A percentile compares a stretch with the other conserved stretches of the same genome.
Evolutionary conservation across 35 echinoderm and acorn worm species (phyloP).

Genomic region (Ophioderma brevispina): DNA sequence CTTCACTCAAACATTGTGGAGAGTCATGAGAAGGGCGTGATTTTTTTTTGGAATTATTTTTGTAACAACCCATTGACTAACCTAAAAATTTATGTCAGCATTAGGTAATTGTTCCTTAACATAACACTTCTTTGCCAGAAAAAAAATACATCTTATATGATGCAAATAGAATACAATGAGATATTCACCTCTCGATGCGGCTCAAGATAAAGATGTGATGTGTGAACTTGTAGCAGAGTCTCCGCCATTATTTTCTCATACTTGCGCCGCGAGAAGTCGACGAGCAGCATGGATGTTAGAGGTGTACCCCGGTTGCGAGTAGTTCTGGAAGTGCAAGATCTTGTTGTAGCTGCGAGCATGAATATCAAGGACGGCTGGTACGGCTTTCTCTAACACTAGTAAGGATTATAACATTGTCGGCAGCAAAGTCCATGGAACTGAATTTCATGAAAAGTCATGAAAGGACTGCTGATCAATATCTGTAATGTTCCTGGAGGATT

Average conservation of each 20-base stretch:
- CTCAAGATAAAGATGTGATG: not conserved
- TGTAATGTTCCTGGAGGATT: not conserved
- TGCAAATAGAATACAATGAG: too few species aligned
- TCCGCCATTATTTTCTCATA: not conserved
- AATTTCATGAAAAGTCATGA: not conserved
- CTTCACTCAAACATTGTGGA: not conserved
- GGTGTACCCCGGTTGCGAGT: not conserved
- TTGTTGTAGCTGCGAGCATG: not conserved
- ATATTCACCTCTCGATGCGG: not conserved
- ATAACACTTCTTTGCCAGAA: not conserved
- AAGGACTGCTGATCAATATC: not conserved
- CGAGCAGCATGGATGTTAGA: not conserved
- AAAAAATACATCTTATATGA: too few species aligned
- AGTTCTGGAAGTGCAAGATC: not conserved
- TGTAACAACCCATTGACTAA: not conserved
- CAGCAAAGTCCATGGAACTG: not conserved
- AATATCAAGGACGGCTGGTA: not conserved
- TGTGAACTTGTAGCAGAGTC: not conserved
- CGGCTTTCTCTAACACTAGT: not conserved
- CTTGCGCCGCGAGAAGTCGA: not conserved
- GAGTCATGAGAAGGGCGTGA: not conserved
- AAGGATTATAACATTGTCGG: not conserved
- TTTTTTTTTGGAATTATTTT: not conserved
- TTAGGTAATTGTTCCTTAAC: not conserved
- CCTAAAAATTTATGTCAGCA: not conserved